These are phyloP conservation scores for Conus ventricosus DNA, from an alignment of 1,140 invertebrate species.

Conservation along the genomic window DNA sequence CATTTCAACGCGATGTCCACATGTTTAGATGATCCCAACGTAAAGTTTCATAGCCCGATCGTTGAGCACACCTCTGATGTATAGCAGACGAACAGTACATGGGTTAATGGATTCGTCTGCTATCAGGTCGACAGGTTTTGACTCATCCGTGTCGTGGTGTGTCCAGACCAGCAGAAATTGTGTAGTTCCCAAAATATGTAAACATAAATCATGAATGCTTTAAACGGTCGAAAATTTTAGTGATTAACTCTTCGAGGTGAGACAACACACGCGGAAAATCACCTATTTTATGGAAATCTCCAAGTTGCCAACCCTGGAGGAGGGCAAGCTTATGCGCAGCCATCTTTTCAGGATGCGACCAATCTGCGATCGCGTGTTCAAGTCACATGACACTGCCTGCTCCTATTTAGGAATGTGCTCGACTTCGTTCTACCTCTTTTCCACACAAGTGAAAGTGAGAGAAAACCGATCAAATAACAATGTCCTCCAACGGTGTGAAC, in stretches of 20 bases:
- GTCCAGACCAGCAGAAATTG: no score
- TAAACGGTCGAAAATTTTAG: neutral
- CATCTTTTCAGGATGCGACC: constrained; percentile 1
- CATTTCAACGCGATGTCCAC: no score
- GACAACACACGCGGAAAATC: neutral
- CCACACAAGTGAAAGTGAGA: constrained; percentile 50
- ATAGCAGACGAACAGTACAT: neutral
- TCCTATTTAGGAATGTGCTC: constrained; percentile 51
- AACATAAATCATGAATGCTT: no score
- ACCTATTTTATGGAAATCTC: neutral
- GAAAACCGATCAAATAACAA: constrained; percentile 46
- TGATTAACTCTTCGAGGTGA: neutral
- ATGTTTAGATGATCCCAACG: no score
- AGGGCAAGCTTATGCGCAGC: neutral
- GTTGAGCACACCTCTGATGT: no score
- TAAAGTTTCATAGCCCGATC: no score
- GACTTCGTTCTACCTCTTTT: constrained; percentile 62
- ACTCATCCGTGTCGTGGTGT: no score
- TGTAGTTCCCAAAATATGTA: no score
- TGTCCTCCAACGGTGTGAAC: constrained; percentile 54
- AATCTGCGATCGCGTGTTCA: constrained; percentile 38
- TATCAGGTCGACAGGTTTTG: neutral
- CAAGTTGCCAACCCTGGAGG: neutral
- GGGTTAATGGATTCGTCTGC: neutral
- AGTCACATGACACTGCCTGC: constrained; percentile 48